Conservation (phyloP, 2,888 invertebrate species). For the Pemphredon lugubris region DNA sequence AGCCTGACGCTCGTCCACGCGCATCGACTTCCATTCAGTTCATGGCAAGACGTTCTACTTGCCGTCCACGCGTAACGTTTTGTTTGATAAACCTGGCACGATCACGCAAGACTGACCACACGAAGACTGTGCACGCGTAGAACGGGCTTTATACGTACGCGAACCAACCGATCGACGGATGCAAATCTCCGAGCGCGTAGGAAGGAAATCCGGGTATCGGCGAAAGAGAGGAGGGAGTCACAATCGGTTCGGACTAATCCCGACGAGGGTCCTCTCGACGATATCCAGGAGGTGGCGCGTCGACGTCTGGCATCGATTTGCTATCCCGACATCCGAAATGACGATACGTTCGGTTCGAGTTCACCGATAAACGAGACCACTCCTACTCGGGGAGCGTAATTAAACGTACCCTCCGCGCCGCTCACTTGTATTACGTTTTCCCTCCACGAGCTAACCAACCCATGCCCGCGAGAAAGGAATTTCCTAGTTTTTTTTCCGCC, state of each 20-base stretch:
- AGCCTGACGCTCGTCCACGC: too few relatives aligned
- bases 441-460: too few relatives aligned
- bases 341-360: slow-evolving; percentile 45
- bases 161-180: background rate
- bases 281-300: slow-evolving; percentile 44
- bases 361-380: slow-evolving; percentile 36
- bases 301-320: slow-evolving; percentile 58
- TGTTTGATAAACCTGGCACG: too few relatives aligned
- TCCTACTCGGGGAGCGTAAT: slow-evolving; percentile 43
- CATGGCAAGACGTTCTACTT: too few relatives aligned
- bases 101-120: too few relatives aligned
- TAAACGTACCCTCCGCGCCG: slow-evolving; percentile 41
- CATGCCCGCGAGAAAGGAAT: background rate
- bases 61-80: too few relatives aligned
- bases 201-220: slow-evolving; percentile 50
- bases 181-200: slow-evolving; percentile 5
- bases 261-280: slow-evolving; percentile 43
- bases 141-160: too few relatives aligned
- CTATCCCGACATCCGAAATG: slow-evolving; percentile 45
- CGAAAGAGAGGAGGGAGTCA: slow-evolving; percentile 48
- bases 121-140: too few relatives aligned
- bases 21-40: too few relatives aligned
- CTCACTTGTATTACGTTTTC: too few relatives aligned
- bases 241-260: slow-evolving; percentile 53
- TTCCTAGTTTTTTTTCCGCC: slow-evolving; percentile 3